A percentile compares a stretch with the other conserved stretches of the same genome.
Conservation (phyloP, 2,113 vertebrate species). For the Salvelinus alpinus region DNA sequence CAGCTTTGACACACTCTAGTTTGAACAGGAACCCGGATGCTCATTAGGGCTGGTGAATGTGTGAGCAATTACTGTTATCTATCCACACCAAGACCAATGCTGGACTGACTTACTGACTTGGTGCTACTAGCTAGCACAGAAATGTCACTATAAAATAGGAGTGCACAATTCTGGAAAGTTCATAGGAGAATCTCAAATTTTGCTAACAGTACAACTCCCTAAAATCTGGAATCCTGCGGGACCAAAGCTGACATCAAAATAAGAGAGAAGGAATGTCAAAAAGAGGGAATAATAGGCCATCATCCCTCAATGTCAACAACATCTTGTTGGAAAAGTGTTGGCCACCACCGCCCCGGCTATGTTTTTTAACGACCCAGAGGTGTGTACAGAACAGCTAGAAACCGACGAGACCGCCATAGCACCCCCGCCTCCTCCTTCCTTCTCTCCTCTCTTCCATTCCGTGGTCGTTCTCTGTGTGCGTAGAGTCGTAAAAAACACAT, state of each 20-base stretch:
- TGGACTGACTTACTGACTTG: background rate
- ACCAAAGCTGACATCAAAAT: background rate
- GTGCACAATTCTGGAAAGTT: background rate
- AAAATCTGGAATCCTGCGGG: background rate
- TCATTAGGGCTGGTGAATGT: constrained; percentile 35
- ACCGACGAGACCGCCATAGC: background rate
- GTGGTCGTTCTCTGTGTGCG: constrained; percentile 10
- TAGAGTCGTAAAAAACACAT: constrained; percentile 30
- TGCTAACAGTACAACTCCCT: background rate
- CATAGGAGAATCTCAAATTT: background rate
- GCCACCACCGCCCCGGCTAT: too few relatives aligned
- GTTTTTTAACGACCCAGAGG: background rate
- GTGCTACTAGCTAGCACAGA: background rate
- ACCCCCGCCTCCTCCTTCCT: background rate
- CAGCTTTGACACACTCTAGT: constrained; percentile 34
- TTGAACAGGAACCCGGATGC: constrained; percentile 30
- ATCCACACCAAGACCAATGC: background rate
- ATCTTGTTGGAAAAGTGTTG: constrained; percentile 18
- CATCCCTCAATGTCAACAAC: constrained; percentile 18
- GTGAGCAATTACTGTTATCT: constrained; percentile 36
- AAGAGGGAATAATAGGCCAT: too few relatives aligned
- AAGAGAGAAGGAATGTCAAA: too few relatives aligned
- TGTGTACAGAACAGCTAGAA: background rate
- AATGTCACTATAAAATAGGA: background rate
- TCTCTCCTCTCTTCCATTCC: constrained; percentile 1